These are phyloP conservation scores for Formica exsecta DNA, from an alignment of 1,140 invertebrate genomes.

Conservation along the genomic window DNA sequence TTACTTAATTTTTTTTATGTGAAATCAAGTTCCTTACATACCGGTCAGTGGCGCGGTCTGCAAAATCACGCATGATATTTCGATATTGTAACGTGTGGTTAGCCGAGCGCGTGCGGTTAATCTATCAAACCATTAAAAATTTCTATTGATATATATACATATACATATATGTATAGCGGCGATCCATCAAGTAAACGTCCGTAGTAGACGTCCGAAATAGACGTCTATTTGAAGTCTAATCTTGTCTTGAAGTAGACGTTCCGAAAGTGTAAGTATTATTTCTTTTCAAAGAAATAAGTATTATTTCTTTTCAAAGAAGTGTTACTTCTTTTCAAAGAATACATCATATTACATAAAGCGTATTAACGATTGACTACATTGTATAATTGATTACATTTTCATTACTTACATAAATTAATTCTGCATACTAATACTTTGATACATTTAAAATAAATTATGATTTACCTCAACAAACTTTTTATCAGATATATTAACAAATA, in stretches of 20 bases:
- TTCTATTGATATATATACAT: background rate
- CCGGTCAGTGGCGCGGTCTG: slow-evolving; percentile 19
- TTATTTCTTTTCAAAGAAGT: background rate
- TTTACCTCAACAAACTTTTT: background rate
- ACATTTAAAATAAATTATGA: background rate
- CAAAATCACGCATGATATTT: slow-evolving; percentile 31
- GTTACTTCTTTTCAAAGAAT: background rate
- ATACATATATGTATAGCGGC: background rate
- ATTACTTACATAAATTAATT: slow-evolving; percentile 2
- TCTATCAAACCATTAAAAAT: slow-evolving; percentile 32
- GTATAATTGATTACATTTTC: background rate
- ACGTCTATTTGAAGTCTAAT: too few relatives aligned
- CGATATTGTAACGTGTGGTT: slow-evolving; percentile 27
- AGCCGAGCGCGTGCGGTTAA: background rate
- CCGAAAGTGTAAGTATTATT: slow-evolving; percentile 37
- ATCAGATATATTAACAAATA: background rate
- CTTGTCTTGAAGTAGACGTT: background rate
- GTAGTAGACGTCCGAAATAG: too few relatives aligned
- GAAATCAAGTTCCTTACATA: slow-evolving; percentile 64
- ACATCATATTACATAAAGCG: background rate
- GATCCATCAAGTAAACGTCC: background rate
- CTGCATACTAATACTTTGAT: background rate
- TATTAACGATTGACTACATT: background rate
- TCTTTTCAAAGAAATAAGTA: too few relatives aligned
- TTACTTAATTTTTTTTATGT: slow-evolving; percentile 53